Evolutionary conservation across 2,113 vertebrate species (phyloP).

Genomic region (Aegypius monachus): DNA sequence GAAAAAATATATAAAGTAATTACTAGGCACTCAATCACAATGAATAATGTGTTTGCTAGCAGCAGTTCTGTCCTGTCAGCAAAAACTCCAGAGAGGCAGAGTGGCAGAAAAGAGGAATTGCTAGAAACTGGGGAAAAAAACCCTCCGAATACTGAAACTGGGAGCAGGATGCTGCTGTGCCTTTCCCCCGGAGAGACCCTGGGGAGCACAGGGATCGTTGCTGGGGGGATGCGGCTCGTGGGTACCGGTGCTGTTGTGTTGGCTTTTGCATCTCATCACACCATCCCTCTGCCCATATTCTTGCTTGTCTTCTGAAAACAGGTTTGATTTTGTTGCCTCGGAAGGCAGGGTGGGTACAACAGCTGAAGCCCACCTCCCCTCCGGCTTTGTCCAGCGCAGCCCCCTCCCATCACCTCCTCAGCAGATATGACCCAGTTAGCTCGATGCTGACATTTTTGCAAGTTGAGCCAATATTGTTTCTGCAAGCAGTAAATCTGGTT

Average conservation of each 20-base stretch:
- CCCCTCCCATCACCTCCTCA: neutral
- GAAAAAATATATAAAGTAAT: conserved; percentile 66
- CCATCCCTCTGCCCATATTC: neutral
- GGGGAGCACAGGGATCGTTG: accelerated
- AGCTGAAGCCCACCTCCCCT: accelerated
- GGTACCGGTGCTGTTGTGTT: neutral
- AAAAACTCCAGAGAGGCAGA: neutral
- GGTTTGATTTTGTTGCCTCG: neutral
- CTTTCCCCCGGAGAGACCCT: neutral
- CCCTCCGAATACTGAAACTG: neutral
- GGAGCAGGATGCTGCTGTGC: neutral
- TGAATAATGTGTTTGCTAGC: conserved; percentile 48
- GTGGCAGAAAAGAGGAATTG: neutral
- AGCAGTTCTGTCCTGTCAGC: neutral
- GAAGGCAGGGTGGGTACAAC: neutral
- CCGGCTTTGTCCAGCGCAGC: neutral
- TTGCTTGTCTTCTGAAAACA: too few relatives aligned
- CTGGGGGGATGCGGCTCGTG: neutral
- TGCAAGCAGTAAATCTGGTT: neutral
- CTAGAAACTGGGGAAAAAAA: neutral
- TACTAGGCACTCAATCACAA: conserved; percentile 50
- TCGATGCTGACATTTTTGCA: neutral
- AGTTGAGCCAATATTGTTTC: neutral
- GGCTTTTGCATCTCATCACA: neutral
- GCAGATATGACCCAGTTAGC: neutral